Evolutionary conservation across 2,888 invertebrate species (phyloP), one percentile per base, ranked within the genome.

Genomic region (Mimumesa dahlbomi): DNA sequence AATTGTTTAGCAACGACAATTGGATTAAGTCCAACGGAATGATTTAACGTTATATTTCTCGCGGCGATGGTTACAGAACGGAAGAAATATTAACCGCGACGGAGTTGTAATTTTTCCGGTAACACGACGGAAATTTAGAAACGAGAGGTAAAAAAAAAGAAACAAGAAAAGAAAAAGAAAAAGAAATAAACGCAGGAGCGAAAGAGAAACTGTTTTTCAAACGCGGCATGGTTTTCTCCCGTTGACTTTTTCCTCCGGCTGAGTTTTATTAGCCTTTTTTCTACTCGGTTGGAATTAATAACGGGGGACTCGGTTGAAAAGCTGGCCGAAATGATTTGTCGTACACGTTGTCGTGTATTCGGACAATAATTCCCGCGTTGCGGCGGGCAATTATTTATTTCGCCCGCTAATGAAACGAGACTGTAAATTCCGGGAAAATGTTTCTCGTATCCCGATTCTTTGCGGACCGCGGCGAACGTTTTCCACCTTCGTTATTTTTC

Each of bases 11-110:
- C 59, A 25, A 21, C 54, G 49, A 66, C 67, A 43, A 66, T 66
- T 70, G 67, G 67, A 67, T 54, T 18, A 19, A 22, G 29, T 70
- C 69, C 69, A 70, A 70, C 59, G 22, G 49, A 50, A 50, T 59
- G 38, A 70, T 70, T 59, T 59, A n/a, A 67, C 53, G 57, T n/a
- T n/a, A 11, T 29, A 14, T 9, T 16, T n/a, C 16, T 6, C 21
- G 25, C 31, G 19, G 9, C 21, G 21, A 18, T 42, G 14, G 9
- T 42, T 5, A 3, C 16, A 42, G 16, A 6, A 42, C 42, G 19
- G n/a, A 14, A n/a, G 16, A 42, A 42, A 34, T 7, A 7, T 11
- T 34, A 34, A 4, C 3, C 3, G 3, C 34, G n/a, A n/a, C 34
- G 1, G 34, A 4, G 34, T n/a, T 3, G n/a, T 4, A 3, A 34